A percentile compares a stretch with the other conserved stretches of the same genome.
These are phyloP conservation scores for Chalcis sispes DNA, from an alignment of 2,888 invertebrate species.

Conservation along the genomic window DNA sequence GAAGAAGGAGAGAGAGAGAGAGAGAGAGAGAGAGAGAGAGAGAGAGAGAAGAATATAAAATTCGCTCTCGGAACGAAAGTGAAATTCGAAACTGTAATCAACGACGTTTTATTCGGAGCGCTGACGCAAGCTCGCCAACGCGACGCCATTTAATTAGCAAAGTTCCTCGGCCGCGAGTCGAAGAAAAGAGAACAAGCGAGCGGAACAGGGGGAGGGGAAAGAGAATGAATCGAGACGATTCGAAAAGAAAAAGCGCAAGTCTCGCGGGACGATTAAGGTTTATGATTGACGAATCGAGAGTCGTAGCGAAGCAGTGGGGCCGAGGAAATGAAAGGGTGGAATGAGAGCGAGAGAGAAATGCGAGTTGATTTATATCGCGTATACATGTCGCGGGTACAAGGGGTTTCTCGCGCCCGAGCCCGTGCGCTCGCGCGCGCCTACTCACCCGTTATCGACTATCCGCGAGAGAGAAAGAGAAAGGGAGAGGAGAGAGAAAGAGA, in stretches of 20 bases:
- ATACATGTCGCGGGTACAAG: conserved; percentile 16
- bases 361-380: conserved; percentile 50
- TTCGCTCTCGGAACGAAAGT: conserved; percentile 42
- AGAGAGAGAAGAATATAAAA: conserved; percentile 11
- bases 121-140: conserved; percentile 50
- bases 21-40: background rate
- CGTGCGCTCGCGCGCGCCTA: conserved; percentile 19
- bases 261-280: conserved; percentile 52
- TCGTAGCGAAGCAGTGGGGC: background rate
- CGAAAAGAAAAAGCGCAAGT: conserved; percentile 1
- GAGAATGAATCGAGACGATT: conserved; percentile 30
- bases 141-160: conserved; percentile 56
- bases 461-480: conserved; percentile 9
- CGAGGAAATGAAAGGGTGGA: background rate
- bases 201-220: background rate
- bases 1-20: conserved; percentile 48
- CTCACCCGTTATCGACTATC: conserved; percentile 47
- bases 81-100: conserved; percentile 56
- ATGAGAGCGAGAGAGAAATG: background rate
- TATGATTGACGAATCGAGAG: conserved; percentile 56
- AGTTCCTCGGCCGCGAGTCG: conserved; percentile 38
- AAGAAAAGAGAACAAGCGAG: background rate
- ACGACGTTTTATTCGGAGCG: conserved; percentile 48
- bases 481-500: too few relatives aligned
- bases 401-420: conserved; percentile 41